These are phyloP conservation scores for Oryzaephilus surinamensis DNA, from an alignment of 1,140 invertebrate genomes.

Conservation along the genomic window DNA sequence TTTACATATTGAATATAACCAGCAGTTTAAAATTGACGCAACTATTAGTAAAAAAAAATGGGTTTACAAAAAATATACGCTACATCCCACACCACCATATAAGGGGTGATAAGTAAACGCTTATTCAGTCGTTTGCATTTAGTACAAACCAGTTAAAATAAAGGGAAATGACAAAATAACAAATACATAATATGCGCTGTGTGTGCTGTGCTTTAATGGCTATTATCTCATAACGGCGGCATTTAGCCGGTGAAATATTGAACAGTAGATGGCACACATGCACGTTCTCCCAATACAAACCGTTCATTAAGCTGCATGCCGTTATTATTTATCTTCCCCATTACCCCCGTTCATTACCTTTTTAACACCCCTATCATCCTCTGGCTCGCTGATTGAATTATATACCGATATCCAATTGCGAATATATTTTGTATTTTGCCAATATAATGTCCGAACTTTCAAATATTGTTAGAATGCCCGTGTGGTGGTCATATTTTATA, in stretches of 20 bases:
- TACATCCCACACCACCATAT: no score
- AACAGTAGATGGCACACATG: conserved; percentile 22
- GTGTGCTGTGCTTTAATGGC: conserved; percentile 22
- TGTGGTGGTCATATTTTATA: no score
- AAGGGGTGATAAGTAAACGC: no score
- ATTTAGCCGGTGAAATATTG: conserved; percentile 26
- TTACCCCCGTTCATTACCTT: conserved; percentile 11
- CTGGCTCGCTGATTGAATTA: no score
- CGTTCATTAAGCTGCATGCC: conserved; percentile 17
- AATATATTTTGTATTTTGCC: no score
- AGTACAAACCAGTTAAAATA: conserved; percentile 8
- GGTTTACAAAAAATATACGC: no score
- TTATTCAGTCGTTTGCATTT: conserved; percentile 10
- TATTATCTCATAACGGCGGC: conserved; percentile 26
- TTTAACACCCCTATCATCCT: no score
- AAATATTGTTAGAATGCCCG: no score
- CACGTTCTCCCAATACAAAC: conserved; percentile 15
- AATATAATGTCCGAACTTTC: no score
- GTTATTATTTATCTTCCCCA: conserved; percentile 18
- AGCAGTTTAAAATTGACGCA: no score
- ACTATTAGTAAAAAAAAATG: no score
- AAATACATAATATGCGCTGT: conserved; percentile 23
- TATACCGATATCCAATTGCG: no score
- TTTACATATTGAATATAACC: conserved; percentile 3
- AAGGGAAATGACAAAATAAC: conserved; percentile 22